Conservation (phyloP, 2,888 invertebrate genomes). For the Ennomos erosarius region DNA sequence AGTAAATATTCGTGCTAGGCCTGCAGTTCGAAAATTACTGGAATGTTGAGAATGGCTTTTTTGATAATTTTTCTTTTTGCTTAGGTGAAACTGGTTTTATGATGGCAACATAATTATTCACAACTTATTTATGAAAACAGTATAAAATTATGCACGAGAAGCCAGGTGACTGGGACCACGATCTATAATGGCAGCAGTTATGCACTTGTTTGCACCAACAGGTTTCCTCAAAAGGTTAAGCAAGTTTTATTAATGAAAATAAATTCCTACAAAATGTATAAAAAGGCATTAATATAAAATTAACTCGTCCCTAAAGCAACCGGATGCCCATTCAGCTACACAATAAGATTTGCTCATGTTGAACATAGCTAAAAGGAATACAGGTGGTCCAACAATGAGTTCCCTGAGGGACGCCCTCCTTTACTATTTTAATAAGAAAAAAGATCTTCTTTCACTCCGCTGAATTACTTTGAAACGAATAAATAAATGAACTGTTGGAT, state of each 20-base stretch:
- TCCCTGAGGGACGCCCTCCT: slow-evolving; percentile 55
- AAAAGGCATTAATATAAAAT: slow-evolving; percentile 69
- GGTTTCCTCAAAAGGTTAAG: too few species aligned
- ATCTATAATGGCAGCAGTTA: too few species aligned
- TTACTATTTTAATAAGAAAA: slow-evolving; percentile 82
- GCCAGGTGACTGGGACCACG: too few species aligned
- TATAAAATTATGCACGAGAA: too few species aligned
- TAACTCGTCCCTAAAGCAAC: slow-evolving; percentile 68
- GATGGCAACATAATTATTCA: too few species aligned
- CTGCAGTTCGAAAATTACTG: slow-evolving; percentile 21
- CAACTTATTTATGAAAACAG: too few species aligned
- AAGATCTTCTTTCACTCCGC: slow-evolving; percentile 59
- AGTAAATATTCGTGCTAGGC: too few species aligned
- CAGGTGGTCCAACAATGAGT: slow-evolving; percentile 78
- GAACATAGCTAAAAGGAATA: slow-evolving; percentile 68
- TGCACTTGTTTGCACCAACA: neutral
- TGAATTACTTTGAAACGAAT: slow-evolving; percentile 79
- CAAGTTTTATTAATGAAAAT: slow-evolving; percentile 14
- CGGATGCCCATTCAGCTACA: slow-evolving; percentile 72
- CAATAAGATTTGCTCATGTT: slow-evolving; percentile 79
- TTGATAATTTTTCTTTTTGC: neutral
- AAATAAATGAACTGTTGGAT: slow-evolving; percentile 77
- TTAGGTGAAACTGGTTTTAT: too few species aligned
- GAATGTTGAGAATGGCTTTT: slow-evolving; percentile 18
- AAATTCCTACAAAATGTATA: slow-evolving; percentile 44